Percentiles rank a stretch among this genome's conserved stretches.
Evolutionary conservation across 1,140 invertebrate species (phyloP).

Genomic region (Zaprionus ornatus): DNA sequence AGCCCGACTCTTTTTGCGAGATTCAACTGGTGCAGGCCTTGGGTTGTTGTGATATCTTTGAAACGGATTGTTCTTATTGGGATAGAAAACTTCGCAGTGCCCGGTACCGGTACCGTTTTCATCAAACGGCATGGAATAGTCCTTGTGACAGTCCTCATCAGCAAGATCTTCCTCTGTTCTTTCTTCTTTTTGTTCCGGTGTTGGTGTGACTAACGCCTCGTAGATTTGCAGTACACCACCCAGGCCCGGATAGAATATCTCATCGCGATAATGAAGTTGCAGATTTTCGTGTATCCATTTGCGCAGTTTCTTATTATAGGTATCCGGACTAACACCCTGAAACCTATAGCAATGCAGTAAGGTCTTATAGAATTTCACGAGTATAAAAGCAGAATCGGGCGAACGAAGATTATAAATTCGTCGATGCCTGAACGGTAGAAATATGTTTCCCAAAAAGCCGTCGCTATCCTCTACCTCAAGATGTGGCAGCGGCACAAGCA

Average conservation of each 20-base stretch:
- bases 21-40: background rate
- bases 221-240: conserved; percentile 71
- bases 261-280: conserved; percentile 65
- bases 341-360: conserved; percentile 65
- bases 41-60: background rate
- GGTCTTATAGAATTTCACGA: conserved; percentile 69
- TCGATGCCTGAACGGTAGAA: conserved; percentile 69
- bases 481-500: conserved; percentile 71
- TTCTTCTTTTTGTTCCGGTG: background rate
- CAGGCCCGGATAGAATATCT: conserved; percentile 78
- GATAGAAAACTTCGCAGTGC: background rate
- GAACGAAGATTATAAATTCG: conserved; percentile 74
- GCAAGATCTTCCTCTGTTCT: background rate
- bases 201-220: conserved; percentile 28
- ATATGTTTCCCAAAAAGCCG: conserved; percentile 67
- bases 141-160: background rate
- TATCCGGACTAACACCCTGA: conserved; percentile 48
- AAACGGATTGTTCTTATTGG: background rate
- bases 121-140: background rate
- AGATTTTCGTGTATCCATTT: conserved; percentile 70
- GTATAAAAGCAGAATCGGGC: conserved; percentile 47
- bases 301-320: conserved; percentile 63
- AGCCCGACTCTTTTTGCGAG: background rate
- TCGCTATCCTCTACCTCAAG: conserved; percentile 59
- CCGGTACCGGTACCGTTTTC: background rate